Percentiles rank a stretch among this genome's conserved stretches.
These are phyloP conservation scores for Gobionotothen gibberifrons DNA, from an alignment of 2,797 vertebrate species.

Conservation along the genomic window DNA sequence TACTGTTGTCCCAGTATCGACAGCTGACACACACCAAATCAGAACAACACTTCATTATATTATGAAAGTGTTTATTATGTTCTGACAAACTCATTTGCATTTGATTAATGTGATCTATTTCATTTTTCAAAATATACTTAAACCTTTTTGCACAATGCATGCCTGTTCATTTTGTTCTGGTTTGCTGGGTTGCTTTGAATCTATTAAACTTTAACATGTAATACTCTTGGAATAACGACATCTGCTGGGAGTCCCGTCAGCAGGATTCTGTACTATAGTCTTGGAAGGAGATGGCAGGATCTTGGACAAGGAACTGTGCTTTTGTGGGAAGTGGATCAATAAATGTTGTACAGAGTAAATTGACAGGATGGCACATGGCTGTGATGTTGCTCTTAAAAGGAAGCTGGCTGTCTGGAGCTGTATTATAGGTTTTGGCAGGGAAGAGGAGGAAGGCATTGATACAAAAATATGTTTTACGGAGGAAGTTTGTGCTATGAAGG, in stretches of 20 bases:
- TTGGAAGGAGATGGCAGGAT: conserved; percentile 26
- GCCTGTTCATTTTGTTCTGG: neutral
- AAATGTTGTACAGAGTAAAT: conserved; percentile 63
- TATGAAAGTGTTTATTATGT: conserved; percentile 33
- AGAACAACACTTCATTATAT: neutral
- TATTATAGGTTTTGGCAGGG: conserved; percentile 42
- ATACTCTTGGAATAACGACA: conserved; percentile 25
- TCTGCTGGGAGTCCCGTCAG: conserved; percentile 57
- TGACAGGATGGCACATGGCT: conserved; percentile 63
- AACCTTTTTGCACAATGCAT: neutral
- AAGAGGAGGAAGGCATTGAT: conserved; percentile 19
- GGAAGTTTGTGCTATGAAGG: conserved; percentile 19
- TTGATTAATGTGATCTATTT: conserved; percentile 34
- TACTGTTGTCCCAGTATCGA: neutral
- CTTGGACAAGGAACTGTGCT: conserved; percentile 54
- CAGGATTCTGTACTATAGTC: conserved; percentile 32
- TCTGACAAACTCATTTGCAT: conserved; percentile 30
- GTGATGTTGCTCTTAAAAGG: conserved; percentile 58
- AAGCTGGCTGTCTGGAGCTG: conserved; percentile 43
- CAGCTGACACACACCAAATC: conserved; percentile 2
- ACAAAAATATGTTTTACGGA: conserved; percentile 33
- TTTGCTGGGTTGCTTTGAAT: conserved; percentile 12
- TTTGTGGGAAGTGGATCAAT: conserved; percentile 64
- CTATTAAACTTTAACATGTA: conserved; percentile 52
- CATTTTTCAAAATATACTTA: neutral